A percentile compares a stretch with the other conserved stretches of the same genome.
These are phyloP conservation scores for Lottia scabra DNA, from an alignment of 2,888 invertebrate genomes.

Conservation along the genomic window DNA sequence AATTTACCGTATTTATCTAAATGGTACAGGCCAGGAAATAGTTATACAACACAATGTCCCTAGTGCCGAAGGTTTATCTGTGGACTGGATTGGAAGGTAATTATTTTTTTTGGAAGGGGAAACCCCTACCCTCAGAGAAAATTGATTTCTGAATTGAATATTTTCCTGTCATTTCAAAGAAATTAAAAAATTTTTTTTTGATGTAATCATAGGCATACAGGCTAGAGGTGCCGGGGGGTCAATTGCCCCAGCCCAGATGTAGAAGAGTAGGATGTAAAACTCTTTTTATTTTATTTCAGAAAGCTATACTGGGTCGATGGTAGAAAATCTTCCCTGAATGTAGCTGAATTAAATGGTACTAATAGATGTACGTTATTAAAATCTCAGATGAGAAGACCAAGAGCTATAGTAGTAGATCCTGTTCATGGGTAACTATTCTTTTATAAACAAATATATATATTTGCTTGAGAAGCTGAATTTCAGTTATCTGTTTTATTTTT, in stretches of 20 bases:
- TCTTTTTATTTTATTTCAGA: slow-evolving; percentile 44
- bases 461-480: too few relatives aligned
- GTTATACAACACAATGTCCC: slow-evolving; percentile 54
- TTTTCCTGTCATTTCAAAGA: too few relatives aligned
- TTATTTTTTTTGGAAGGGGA: slow-evolving; percentile 57
- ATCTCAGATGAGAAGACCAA: slow-evolving; percentile 80
- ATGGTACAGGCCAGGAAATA: slow-evolving; percentile 65
- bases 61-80: slow-evolving; percentile 59
- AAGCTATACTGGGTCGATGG: slow-evolving; percentile 66
- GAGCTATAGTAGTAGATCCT: slow-evolving; percentile 95
- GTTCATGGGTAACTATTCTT: slow-evolving; percentile 74
- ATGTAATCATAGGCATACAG: too few relatives aligned
- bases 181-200: too few relatives aligned
- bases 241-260: too few relatives aligned
- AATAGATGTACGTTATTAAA: slow-evolving; percentile 45
- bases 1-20: slow-evolving; percentile 60
- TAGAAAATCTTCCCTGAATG: slow-evolving; percentile 48
- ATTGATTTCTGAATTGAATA: too few relatives aligned
- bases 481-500: too few relatives aligned
- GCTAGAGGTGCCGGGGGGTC: too few relatives aligned
- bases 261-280: too few relatives aligned
- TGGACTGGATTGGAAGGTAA: slow-evolving; percentile 78
- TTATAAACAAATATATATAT: too few relatives aligned
- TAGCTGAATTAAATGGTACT: slow-evolving; percentile 65
- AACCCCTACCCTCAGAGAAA: too few relatives aligned